Evolutionary conservation across 2,113 vertebrate genomes (phyloP), one percentile per base, ranked within the genome.

Genomic region (Drymodes brunneopygia): DNA sequence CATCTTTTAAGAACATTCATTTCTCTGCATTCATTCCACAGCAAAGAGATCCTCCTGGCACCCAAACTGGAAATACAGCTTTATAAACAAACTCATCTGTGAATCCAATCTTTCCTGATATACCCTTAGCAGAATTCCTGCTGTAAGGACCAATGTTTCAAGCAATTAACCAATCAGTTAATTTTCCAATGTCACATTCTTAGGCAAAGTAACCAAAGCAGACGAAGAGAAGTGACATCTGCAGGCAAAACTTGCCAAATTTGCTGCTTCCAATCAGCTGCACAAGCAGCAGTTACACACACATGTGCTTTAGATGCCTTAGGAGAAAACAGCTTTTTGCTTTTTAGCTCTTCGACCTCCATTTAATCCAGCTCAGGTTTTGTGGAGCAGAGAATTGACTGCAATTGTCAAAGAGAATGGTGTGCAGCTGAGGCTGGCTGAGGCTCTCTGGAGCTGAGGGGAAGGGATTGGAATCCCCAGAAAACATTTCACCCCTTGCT

Each of bases 81-180:
- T 95, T 86, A 86, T 85, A 93, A 93, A 57, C 65, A 89, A 94
- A 62, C 20, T 74, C 58, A 44, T 58, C 54, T 90, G 35, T 58
- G 81, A 87, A 80, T 31, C 27, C 54, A 51, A 29, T 58, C 51
- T 70, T 73, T 79, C 74, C 64, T 83, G 36, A 72, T 5, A 4
- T 22, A 72, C 42, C 77, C 70, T 83, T 54, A 81, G 62, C 47
- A 85, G 71, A 94, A 96, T 58, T 77, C 62, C 47, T 54, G 44
- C 50, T 77, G 66, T 35, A 77, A 56, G 62, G 35, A 90, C 72
- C 74, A 90, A 74, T 53, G 33, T 91, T 96, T 95, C 58, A 70
- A 90, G 90, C 71, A 91, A 94, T 93, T 94, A 95, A 83, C 22
- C 42, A 45, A 95, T 92, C 86, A 91, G 62, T 48, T 95, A 78